Percentiles rank a stretch among this genome's conserved stretches.
Conservation (phyloP, 2,888 invertebrate genomes). For the Volucella inflata region DNA sequence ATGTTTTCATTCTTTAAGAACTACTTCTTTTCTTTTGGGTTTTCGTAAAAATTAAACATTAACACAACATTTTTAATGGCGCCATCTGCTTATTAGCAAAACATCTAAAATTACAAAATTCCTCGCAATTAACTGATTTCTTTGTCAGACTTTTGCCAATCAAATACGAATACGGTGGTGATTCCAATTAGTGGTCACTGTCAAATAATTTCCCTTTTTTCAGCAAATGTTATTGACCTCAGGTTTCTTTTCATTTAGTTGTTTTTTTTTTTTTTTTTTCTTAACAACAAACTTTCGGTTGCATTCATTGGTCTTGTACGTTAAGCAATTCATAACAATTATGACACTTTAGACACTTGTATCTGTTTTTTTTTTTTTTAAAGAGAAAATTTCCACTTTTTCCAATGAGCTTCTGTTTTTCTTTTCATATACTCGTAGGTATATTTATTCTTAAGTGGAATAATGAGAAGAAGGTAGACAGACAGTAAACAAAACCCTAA, state of each 20-base stretch:
- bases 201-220: neutral
- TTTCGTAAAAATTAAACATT: too few species aligned
- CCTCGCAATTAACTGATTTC: too few species aligned
- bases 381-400: slow-evolving; percentile 41
- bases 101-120: too few species aligned
- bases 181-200: neutral
- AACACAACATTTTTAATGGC: too few species aligned
- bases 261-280: too few species aligned
- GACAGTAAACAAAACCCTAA: slow-evolving; percentile 40
- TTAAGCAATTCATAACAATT: slow-evolving; percentile 30
- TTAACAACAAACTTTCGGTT: slow-evolving; percentile 21
- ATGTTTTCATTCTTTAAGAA: too few species aligned
- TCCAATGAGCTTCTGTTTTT: neutral
- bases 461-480: neutral
- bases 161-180: neutral
- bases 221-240: slow-evolving; percentile 12
- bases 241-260: neutral
- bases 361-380: slow-evolving; percentile 26
- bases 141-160: neutral
- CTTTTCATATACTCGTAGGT: slow-evolving; percentile 9
- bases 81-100: too few species aligned
- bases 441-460: slow-evolving; percentile 9
- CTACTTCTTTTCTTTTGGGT: too few species aligned
- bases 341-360: slow-evolving; percentile 23
- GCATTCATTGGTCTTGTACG: slow-evolving; percentile 14